Evolutionary conservation across 2,888 invertebrate species (phyloP).

Genomic region (Polyommatus icarus): DNA sequence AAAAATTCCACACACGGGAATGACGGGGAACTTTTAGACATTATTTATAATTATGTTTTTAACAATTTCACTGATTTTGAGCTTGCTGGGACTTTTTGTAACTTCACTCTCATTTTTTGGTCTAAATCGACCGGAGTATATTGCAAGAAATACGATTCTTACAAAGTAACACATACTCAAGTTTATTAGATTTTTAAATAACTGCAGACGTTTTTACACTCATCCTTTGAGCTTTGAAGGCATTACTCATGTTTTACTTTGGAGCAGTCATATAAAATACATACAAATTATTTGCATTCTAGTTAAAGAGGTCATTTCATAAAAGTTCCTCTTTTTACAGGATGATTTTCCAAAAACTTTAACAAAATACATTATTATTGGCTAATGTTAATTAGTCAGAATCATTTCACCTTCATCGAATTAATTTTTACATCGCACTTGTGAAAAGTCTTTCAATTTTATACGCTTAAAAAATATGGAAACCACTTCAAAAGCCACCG

Average conservation of each 20-base stretch:
- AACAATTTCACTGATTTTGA: too few relatives aligned
- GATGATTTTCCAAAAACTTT: too few relatives aligned
- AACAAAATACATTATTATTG: too few relatives aligned
- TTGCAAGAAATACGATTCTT: background rate
- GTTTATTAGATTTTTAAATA: slow-evolving; percentile 14
- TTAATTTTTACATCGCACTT: background rate
- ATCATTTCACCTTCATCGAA: background rate
- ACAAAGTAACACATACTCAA: slow-evolving; percentile 18
- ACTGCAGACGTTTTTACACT: background rate
- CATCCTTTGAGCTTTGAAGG: background rate
- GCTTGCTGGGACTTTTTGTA: too few relatives aligned
- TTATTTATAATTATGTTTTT: too few relatives aligned
- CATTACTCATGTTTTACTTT: background rate
- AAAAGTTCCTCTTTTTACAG: background rate
- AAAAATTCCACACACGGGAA: too few relatives aligned
- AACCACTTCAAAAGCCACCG: background rate
- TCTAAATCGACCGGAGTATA: too few relatives aligned
- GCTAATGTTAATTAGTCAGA: too few relatives aligned
- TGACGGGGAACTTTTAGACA: too few relatives aligned
- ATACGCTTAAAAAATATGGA: background rate
- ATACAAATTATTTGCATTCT: background rate
- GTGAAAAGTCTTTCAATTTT: background rate
- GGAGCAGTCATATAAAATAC: background rate
- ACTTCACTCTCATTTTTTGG: too few relatives aligned
- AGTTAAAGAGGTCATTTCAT: too few relatives aligned